Evolutionary conservation across 2,113 vertebrate genomes (phyloP).

Genomic region (Eulacestoma nigropectus): DNA sequence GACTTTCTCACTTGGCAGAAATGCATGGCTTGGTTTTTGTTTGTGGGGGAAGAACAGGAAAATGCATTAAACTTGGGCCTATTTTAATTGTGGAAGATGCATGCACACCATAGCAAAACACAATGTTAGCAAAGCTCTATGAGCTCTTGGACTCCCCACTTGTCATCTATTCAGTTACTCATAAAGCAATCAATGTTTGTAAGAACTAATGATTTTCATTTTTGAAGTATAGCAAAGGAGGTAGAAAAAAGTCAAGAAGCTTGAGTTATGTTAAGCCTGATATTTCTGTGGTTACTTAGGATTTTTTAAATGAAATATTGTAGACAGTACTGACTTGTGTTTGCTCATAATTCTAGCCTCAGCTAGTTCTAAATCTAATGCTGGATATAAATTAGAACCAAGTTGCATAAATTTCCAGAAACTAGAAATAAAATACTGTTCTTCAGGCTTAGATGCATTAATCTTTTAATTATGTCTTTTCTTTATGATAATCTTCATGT

Average conservation of each 20-base stretch:
- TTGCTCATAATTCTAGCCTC: background rate
- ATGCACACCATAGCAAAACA: rapidly evolving
- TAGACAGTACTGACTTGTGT: background rate
- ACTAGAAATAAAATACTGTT: background rate
- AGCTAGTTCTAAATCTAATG: background rate
- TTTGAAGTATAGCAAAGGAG: background rate
- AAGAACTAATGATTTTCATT: background rate
- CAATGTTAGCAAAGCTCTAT: background rate
- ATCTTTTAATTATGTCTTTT: background rate
- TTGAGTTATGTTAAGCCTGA: rapidly evolving
- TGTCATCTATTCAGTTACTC: background rate
- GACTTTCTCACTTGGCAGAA: background rate
- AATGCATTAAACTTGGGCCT: background rate
- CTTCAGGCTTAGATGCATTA: background rate
- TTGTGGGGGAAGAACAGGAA: background rate
- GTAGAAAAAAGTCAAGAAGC: background rate
- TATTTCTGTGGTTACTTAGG: background rate
- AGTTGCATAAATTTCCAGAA: background rate
- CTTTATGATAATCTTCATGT: background rate
- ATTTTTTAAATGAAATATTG: background rate
- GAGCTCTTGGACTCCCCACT: background rate
- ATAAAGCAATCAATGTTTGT: background rate
- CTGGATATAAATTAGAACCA: background rate
- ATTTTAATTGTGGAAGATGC: background rate
- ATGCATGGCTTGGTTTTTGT: background rate